Base-by-base conservation (phyloP, 2,888 invertebrate genomes). In the Azorinus chamasolen region DNA sequence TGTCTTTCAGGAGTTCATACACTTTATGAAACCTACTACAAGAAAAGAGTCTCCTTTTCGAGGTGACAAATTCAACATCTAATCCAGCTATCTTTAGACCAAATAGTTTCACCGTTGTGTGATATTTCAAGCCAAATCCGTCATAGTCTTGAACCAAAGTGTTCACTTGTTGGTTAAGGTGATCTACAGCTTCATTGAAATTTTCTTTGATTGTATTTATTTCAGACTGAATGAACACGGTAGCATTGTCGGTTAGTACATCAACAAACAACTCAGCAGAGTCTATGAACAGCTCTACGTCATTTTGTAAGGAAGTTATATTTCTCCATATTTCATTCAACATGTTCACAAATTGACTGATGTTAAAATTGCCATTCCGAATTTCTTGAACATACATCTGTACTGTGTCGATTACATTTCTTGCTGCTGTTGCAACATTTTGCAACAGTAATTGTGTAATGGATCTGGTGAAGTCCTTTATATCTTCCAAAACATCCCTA, bases 11-110 rank as follows among this genome's bases (percentile, higher is more conserved):
- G 10, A 79, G 41, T 27, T 70, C 25, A 8, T 43, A 58, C 3
- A 72, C 43, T 18, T 61, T 50, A 16, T 75, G 58, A 59, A 77
- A 83, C 22, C 65, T 45, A 37, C 64, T 74, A 39, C 83, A 83
- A 14, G 24, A 16, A 12, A 50, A 70, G 0, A 83, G 27, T 39
- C 32, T 39, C 5, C 58, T 53, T 4, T 32, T 54, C 2, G 77
- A 71, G 24, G 51, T 45, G 1, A 79, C 72, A 5, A 77, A 0
- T 51, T 83, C 83, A 14, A 75, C 20, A 20, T 77, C 68, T n/a
- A 83, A 27, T 0, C 18, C 45, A 24, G 1, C n/a, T 14, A 78
- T 18, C 41, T 46, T n/a, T 12, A 71, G 48, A n/a, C 24, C 24
- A 41, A 55, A 55, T 16, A 41, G 27, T 14, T 10, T 54, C 8